Conservation (phyloP, 2,113 vertebrate species). For the Aspiorhynchus laticeps region DNA sequence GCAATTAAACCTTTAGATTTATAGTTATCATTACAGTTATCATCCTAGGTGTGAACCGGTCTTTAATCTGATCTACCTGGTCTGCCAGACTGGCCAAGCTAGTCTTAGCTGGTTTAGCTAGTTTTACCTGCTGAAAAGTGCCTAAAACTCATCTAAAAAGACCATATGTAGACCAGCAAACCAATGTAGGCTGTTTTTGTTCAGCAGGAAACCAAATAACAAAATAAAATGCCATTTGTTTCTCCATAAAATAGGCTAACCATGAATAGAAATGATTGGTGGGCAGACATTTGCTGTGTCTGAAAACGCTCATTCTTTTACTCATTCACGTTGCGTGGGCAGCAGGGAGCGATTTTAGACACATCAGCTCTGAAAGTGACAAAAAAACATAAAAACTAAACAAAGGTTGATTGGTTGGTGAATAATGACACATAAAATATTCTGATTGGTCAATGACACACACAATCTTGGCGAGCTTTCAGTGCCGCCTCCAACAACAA, state of each 20-base stretch:
- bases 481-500: neutral
- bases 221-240: neutral
- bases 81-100: neutral
- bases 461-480: neutral
- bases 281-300: constrained; percentile 1
- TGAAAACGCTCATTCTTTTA: neutral
- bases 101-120: neutral
- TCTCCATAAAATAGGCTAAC: neutral
- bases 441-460: constrained; percentile 15
- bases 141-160: neutral
- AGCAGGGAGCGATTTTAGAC: neutral
- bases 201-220: neutral
- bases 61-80: neutral
- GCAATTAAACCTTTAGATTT: neutral
- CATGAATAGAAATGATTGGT: constrained; percentile 16
- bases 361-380: neutral
- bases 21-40: neutral
- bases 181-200: neutral
- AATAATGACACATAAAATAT: neutral
- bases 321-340: constrained; percentile 3
- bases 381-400: neutral
- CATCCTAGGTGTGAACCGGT: neutral
- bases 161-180: neutral
- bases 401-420: neutral
- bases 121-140: neutral